Evolutionary conservation across 2,113 vertebrate genomes (phyloP), one percentile per base, ranked within the genome.

Genomic region (Leucoraja erinaceus): DNA sequence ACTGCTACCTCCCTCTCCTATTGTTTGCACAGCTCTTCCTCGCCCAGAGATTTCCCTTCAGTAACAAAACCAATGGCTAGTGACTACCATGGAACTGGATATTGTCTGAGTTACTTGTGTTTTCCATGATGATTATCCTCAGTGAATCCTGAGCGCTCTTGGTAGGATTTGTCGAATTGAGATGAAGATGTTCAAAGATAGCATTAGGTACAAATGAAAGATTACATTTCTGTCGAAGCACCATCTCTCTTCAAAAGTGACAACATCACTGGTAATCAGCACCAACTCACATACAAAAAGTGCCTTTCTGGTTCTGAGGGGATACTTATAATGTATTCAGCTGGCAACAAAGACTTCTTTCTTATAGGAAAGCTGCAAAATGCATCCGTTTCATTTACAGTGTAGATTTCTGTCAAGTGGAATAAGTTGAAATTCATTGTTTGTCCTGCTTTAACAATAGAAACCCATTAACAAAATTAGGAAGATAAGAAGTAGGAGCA

Each of bases 251-350:
- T 72, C 31, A 91, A 38, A 38, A 91, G 20, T 91, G 66, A 70
- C 86, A 90, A 20, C 20, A 91, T 70, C 68, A 20, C 33, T 91
- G 63, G 63, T 91, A 91, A 91, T 91, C 33, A 70, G 88, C 66
- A 91, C 88, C 61, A 12, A 18, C 31, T 91, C 31, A 70, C 88
- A 68, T 25, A 66, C 88, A 70, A 70, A 91, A 68, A 70, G 88
- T 90, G 88, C 28, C 83, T 88, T 66, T 88, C 59, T 88, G 5
- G 59, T 63, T 88, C 83, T 88, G 16, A 88, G 61, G 83, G 83
- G 59, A 66, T 88, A 88, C n/a, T n/a, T 88, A 91, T 25, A 70
- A 70, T 9, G n/a, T n/a, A 72, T 70, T 70, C 66, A 70, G 31
- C 31, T 14, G 38, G 66, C 20, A 91, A 91, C 61, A 91, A 70